Base-by-base conservation (phyloP, 2,888 invertebrate species). In the Galerucella nymphaeae region DNA sequence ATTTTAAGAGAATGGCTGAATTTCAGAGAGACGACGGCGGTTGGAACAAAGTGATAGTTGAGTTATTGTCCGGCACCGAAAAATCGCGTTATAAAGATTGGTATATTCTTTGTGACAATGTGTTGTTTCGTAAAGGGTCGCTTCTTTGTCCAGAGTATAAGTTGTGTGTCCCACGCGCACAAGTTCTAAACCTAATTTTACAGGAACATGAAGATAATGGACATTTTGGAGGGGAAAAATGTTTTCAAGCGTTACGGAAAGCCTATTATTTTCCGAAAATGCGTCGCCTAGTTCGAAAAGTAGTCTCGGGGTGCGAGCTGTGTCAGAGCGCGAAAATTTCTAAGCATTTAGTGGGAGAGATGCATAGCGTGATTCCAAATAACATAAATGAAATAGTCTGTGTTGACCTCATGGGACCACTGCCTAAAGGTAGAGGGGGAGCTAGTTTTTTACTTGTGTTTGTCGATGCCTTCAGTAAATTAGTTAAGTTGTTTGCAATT, bases 161-260 rank as follows among this genome's bases (percentile, higher is more conserved):
- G 18, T 41, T 72, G 42, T 65, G 61, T 18, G 38, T 73, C n/a
- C 73, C 69, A 5, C 9, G 6, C 10, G 13, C 9, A 30, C 59
- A 61, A 18, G 16, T 69, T 5, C 50, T 38, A 14, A n/a, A 30
- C 1, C 13, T 70, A 9, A 61, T 66, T 14, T 13, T 59, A 16
- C 57, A 69, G 59, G 62, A 73, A 66, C 66, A 73, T 14, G 14
- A 66, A 42, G 62, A 66, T 10, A 23, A 63, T 11, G 73, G 66
- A 1, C 73, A 73, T 73, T 73, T 73, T 20, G 70, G 73, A 4
- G 50, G 65, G 8, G 63, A 69, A 38, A 73, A 73, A 48, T 63
- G 66, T 50, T 62, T 62, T 14, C 1, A 9, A 14, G 6, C 18
- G 13, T 64, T 69, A 23, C 11, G 42, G 1, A 38, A 20, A 45